Base-by-base conservation (phyloP, 1,140 invertebrate genomes). In the Drosophila subpulchrella region DNA sequence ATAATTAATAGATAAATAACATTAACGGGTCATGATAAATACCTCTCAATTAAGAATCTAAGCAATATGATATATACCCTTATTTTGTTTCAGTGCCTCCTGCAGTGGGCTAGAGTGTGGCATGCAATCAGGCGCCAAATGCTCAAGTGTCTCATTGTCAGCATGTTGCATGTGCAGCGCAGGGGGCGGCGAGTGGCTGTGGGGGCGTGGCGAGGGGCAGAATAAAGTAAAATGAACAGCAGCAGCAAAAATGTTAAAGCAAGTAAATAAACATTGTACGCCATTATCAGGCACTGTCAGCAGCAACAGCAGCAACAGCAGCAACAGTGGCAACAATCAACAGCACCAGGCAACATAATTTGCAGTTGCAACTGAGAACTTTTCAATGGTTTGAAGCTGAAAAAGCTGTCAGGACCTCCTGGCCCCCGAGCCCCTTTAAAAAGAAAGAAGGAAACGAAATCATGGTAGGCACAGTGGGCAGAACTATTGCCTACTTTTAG, bases 241-340 rank as follows among this genome's bases (percentile, higher is more conserved):
- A 76, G 36, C 42, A 73, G 53, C 74, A 72, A 54, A 86, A 86
- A 72, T 78, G 63, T 86, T 85, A 78, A 85, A 82, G 82, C 83
- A 82, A 86, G 71, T 88, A 86, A 86, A 86, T 82, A 86, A 86
- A 86, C 82, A 86, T 86, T 88, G 82, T 86, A 61, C 71, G 83
- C 83, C 75, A 86, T 86, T 86, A 86, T 86, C 82, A 88, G 82
- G 63, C 75, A 63, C 70, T 58, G 83, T 62, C 82, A 86, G 82
- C 77, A 83, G 62, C 24, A 59, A n/a, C 57, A 54, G 81, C 75
- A 81, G 61, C 17, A 55, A 8, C 55, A 51, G 47, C 53, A 71
- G 32, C 63, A 65, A 55, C 60, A 58, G 38, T 20, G 46, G 62
- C 81, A 57, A 75, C 67, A 85, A 80, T 70, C 70, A 77, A 65